Evolutionary conservation across 2,888 invertebrate genomes (phyloP).

Genomic region (Ophion slaviceki): DNA sequence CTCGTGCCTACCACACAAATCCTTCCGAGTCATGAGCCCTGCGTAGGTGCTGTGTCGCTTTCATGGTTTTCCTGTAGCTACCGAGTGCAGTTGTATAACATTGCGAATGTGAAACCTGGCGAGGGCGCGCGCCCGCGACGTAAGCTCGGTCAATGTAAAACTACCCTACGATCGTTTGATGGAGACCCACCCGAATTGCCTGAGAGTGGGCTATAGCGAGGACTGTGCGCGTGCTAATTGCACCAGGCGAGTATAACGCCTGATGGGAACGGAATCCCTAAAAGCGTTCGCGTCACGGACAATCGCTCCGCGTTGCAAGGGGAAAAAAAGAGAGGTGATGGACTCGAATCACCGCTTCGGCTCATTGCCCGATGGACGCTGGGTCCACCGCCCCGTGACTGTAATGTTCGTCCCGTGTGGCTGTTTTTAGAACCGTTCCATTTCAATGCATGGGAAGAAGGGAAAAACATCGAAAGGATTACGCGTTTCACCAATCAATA

Average conservation of each 20-base stretch:
- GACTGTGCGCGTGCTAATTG: conserved; percentile 6
- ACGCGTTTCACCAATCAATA: not conserved
- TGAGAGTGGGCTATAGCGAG: conserved; percentile 1
- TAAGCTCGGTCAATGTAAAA: conserved; percentile 18
- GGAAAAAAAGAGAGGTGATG: conserved; percentile 24
- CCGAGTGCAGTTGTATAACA: not conserved
- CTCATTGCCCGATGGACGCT: conserved; percentile 32
- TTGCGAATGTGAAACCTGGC: conserved; percentile 7
- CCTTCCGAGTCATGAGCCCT: conserved; percentile 4
- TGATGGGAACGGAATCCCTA: conserved; percentile 39
- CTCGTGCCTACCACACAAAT: conserved; percentile 24
- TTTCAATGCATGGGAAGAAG: not conserved
- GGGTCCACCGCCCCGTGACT: conserved; percentile 44
- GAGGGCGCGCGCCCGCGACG: too few species aligned
- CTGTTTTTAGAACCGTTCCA: not conserved
- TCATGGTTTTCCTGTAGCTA: not conserved
- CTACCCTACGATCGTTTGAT: conserved; percentile 13
- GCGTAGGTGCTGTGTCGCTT: not conserved
- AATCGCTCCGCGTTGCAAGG: conserved; percentile 40
- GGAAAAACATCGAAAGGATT: conserved; percentile 7
- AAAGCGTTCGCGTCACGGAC: conserved; percentile 58
- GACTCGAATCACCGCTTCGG: conserved; percentile 50
- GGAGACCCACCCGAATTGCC: not conserved
- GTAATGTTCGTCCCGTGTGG: conserved; percentile 49
- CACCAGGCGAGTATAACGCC: conserved; percentile 6